A percentile compares a stretch with the other conserved stretches of the same genome.
Conservation (phyloP, 2,113 vertebrate species). For the Plecturocebus donacophilus region DNA sequence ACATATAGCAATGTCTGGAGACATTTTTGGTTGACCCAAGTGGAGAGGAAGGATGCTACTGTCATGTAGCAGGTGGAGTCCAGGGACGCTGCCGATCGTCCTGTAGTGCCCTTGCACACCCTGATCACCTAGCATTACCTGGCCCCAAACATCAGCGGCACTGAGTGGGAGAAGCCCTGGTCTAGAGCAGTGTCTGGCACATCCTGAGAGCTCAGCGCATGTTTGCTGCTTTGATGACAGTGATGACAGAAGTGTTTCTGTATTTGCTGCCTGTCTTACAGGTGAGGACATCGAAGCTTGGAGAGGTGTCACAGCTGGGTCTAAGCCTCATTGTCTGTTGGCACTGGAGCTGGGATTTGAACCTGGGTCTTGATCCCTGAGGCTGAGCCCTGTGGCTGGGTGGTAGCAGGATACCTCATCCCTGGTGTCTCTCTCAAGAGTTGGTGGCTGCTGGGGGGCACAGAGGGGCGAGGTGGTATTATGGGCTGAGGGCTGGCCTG, state of each 20-base stretch:
- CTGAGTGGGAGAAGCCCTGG: not conserved
- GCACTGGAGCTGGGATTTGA: not conserved
- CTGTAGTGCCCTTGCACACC: not conserved
- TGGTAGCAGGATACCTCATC: not conserved
- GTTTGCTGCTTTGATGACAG: not conserved
- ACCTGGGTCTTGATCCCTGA: not conserved
- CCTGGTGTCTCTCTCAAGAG: not conserved
- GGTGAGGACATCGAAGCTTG: not conserved
- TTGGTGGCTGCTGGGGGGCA: not conserved
- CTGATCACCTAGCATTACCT: rapidly evolving
- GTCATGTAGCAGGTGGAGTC: not conserved
- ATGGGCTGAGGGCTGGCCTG: not conserved
- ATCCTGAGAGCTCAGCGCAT: rapidly evolving
- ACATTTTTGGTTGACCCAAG: not conserved
- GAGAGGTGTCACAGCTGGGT: not conserved
- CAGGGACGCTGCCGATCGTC: not conserved
- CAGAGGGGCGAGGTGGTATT: not conserved
- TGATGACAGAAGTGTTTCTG: rapidly evolving
- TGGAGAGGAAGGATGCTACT: not conserved
- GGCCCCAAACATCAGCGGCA: too few species aligned
- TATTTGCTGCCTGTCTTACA: not conserved
- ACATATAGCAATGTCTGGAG: not conserved
- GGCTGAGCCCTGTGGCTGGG: not conserved
- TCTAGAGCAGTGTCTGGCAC: not conserved
- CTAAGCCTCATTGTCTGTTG: not conserved